A percentile compares a stretch with the other conserved stretches of the same genome.
Conservation (phyloP, 1,140 invertebrate genomes). For the Meloidogyne exigua region DNA sequence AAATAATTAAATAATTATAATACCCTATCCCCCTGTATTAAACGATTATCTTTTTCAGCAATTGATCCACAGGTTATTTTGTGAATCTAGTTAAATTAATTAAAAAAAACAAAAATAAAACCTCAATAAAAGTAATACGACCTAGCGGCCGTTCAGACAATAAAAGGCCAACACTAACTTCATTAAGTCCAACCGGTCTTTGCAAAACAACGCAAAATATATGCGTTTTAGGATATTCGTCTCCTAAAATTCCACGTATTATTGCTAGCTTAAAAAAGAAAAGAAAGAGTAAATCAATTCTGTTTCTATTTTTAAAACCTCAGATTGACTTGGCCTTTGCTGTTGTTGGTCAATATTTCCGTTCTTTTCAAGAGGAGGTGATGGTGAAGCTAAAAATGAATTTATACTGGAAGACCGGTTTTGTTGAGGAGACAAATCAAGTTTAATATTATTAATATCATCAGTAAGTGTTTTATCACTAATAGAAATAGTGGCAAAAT, state of each 20-base stretch:
- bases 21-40: constrained; percentile 18
- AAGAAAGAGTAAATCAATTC: not conserved
- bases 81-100: no score
- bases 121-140: not conserved
- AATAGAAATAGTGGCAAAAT: constrained; percentile 2
- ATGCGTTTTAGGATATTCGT: constrained; percentile 13
- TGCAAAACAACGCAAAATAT: constrained; percentile 7
- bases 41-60: constrained; percentile 9
- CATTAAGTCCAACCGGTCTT: constrained; percentile 8
- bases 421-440: not conserved
- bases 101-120: not conserved
- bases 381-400: not conserved
- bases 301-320: no score
- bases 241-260: not conserved
- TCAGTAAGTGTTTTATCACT: not conserved
- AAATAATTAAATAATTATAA: no score
- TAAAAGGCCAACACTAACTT: constrained; percentile 10
- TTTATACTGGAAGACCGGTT: not conserved
- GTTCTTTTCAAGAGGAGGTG: not conserved
- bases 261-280: not conserved
- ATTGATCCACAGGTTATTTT: constrained; percentile 12
- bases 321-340: constrained; percentile 2
- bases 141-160: not conserved
- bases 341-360: not conserved
- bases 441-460: not conserved